Percentiles rank a stretch among this genome's conserved stretches.
Evolutionary conservation across 2,113 vertebrate species (phyloP).

Genomic region (Pedetes capensis): DNA sequence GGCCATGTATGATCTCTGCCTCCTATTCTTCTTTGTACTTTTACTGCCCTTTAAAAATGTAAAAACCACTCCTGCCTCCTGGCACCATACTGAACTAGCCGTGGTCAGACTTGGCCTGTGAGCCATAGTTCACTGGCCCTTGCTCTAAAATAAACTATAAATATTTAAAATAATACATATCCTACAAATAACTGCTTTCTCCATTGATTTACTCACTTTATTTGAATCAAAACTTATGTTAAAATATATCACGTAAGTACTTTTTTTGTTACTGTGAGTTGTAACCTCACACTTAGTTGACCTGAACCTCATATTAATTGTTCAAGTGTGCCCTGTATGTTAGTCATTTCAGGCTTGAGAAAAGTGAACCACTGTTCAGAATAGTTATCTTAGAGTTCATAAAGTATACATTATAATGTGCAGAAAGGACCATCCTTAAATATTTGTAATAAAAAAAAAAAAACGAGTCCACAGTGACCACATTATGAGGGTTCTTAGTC

Average conservation of each 20-base stretch:
- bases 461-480: not conserved
- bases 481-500: not conserved
- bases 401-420: not conserved
- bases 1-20: not conserved
- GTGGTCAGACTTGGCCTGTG: not conserved
- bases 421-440: constrained; percentile 13
- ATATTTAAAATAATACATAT: constrained; percentile 28
- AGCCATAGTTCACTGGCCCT: not conserved
- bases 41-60: not conserved
- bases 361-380: not conserved
- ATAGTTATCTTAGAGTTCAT: not conserved
- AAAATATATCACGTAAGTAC: not conserved
- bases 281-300: not conserved
- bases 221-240: constrained; percentile 6
- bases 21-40: constrained; percentile 6
- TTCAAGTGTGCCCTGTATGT: not conserved
- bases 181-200: not conserved
- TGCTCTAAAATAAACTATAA: constrained; percentile 18
- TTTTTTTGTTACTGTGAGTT: constrained; percentile 28
- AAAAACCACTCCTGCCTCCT: not conserved
- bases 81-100: not conserved
- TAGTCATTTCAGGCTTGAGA: not conserved
- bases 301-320: not conserved
- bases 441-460: constrained; percentile 17
- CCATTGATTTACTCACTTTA: not conserved